Evolutionary conservation across 2,797 vertebrate genomes (phyloP).

Genomic region (Chrysocyon brachyurus): DNA sequence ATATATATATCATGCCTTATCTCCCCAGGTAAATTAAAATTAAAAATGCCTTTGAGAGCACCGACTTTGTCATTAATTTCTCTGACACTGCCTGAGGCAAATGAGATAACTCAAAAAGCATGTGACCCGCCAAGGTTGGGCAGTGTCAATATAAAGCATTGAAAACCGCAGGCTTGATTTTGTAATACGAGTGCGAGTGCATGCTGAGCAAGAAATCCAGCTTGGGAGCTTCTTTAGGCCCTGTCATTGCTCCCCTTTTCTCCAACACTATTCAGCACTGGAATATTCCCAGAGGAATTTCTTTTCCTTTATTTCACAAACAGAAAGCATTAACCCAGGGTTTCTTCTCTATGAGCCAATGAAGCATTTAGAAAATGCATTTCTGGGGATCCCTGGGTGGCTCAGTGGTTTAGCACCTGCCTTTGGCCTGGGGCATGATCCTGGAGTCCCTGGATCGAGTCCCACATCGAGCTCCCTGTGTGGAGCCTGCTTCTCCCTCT

Average conservation of each 20-base stretch:
- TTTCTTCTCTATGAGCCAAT: slow-evolving; percentile 41
- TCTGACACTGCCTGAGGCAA: not conserved
- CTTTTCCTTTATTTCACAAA: slow-evolving; percentile 51
- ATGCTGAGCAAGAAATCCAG: not conserved
- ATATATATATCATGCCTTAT: not conserved
- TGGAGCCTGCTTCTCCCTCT: too few relatives aligned
- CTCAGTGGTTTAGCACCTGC: too few relatives aligned
- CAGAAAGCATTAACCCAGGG: not conserved
- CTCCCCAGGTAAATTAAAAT: slow-evolving; percentile 9
- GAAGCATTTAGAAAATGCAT: not conserved
- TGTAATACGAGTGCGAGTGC: not conserved
- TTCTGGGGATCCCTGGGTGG: too few relatives aligned
- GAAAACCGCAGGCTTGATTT: not conserved
- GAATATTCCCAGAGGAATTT: slow-evolving; percentile 34
- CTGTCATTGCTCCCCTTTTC: not conserved
- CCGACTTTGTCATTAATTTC: not conserved
- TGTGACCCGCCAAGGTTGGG: not conserved
- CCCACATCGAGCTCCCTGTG: too few relatives aligned
- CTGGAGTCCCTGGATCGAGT: too few relatives aligned
- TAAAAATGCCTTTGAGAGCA: slow-evolving; percentile 16
- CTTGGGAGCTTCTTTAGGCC: not conserved
- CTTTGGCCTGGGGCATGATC: too few relatives aligned
- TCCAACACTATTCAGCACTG: not conserved
- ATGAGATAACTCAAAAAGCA: slow-evolving; percentile 17
- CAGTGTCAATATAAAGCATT: not conserved